Evolutionary conservation across 2,797 vertebrate species (phyloP).

Genomic region (Acomys russatus): DNA sequence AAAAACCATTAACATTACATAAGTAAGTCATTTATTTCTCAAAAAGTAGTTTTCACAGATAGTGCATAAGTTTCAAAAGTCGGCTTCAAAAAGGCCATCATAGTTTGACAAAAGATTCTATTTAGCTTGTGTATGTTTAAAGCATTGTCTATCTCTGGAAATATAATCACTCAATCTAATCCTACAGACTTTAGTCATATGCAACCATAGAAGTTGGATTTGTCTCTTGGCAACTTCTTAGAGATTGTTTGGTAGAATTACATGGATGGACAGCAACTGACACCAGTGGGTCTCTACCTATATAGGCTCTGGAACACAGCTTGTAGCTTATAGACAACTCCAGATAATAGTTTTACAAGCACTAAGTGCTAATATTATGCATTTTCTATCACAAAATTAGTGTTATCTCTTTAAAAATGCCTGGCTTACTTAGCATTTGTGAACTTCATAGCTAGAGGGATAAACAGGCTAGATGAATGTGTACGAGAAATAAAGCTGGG

Average conservation of each 20-base stretch:
- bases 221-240: conserved; percentile 28
- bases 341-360: conserved; percentile 64
- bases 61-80: background rate
- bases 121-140: background rate
- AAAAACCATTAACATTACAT: background rate
- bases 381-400: conserved; percentile 69
- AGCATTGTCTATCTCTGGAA: background rate
- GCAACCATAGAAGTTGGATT: background rate
- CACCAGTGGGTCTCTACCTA: background rate
- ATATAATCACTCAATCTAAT: background rate
- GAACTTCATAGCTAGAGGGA: conserved; percentile 62
- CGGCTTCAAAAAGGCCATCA: background rate
- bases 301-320: background rate
- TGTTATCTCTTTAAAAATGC: conserved; percentile 66
- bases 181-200: background rate
- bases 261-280: background rate
- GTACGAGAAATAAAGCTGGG: background rate
- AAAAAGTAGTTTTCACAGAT: background rate
- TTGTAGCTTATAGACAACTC: conserved; percentile 40
- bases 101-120: background rate
- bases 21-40: background rate
- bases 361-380: conserved; percentile 29
- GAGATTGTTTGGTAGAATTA: conserved; percentile 35
- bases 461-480: conserved; percentile 66
- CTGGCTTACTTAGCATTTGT: conserved; percentile 64